phyloP scores from a whole-genome alignment of 2,888 invertebrate species.

The Gisinianus flammeolus region DNA sequence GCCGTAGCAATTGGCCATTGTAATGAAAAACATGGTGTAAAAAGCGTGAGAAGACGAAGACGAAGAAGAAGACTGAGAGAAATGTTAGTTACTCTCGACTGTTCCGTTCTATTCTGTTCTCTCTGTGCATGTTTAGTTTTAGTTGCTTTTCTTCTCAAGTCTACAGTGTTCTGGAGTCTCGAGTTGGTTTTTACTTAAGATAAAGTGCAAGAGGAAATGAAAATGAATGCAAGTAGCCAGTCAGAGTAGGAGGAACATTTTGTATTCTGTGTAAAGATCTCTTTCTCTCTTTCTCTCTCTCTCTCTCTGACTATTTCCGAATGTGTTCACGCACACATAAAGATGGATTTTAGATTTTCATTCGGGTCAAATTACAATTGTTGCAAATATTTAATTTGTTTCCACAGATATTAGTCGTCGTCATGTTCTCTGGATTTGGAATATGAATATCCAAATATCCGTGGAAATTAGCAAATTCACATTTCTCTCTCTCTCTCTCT shows the following conservation, averaged over 20 bases:
- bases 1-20: slow-evolving; percentile 24
- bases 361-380: slow-evolving; percentile 10
- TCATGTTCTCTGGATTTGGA: background rate
- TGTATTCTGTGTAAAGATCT: background rate
- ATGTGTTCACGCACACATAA: background rate
- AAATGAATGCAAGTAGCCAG: background rate
- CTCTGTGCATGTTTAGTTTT: background rate
- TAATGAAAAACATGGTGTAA: background rate
- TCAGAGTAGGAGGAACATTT: background rate
- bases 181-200: background rate
- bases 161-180: background rate
- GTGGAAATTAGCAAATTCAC: background rate
- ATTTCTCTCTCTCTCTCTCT: background rate
- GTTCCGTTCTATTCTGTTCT: background rate
- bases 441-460: background rate
- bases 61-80: background rate
- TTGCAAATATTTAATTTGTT: slow-evolving; percentile 22
- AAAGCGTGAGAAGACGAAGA: background rate
- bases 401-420: background rate
- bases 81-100: background rate
- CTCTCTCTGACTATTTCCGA: background rate
- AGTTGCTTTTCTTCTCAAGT: background rate
- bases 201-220: background rate
- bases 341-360: slow-evolving; percentile 28
- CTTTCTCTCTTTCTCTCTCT: background rate